Evolutionary conservation across 2,113 vertebrate genomes (phyloP).

Genomic region (Todiramphus saurophagus): DNA sequence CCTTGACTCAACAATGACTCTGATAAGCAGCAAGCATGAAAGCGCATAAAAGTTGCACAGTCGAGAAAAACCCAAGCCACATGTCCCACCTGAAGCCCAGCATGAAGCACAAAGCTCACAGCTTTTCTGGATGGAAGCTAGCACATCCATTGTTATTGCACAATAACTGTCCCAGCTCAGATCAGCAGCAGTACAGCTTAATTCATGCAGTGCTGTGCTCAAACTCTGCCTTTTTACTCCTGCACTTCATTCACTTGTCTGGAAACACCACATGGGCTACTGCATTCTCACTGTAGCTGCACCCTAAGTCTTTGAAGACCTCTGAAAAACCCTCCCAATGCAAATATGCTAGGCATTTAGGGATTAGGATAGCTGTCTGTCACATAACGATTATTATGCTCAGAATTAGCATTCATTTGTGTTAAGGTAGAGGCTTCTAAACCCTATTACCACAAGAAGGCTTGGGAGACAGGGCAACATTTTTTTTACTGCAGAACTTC

Average conservation of each 20-base stretch:
- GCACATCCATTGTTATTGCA: not conserved
- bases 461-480: not conserved
- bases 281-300: not conserved
- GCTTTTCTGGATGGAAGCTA: not conserved
- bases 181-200: not conserved
- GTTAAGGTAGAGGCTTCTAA: not conserved
- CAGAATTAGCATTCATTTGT: not conserved
- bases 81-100: not conserved
- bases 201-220: not conserved
- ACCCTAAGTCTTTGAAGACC: not conserved
- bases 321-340: not conserved
- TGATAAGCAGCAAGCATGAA: not conserved
- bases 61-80: not conserved
- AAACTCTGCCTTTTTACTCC: not conserved
- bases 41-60: not conserved
- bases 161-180: not conserved
- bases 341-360: accelerated
- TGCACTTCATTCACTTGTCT: not conserved
- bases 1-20: not conserved
- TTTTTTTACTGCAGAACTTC: accelerated
- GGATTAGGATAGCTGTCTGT: not conserved
- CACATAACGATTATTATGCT: accelerated
- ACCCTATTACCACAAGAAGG: not conserved
- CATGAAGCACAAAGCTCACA: not conserved
- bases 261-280: accelerated